Evolutionary conservation across 92 coral and sea anemone species (phyloP).

Genomic region (Palythoa caribaeorum): DNA sequence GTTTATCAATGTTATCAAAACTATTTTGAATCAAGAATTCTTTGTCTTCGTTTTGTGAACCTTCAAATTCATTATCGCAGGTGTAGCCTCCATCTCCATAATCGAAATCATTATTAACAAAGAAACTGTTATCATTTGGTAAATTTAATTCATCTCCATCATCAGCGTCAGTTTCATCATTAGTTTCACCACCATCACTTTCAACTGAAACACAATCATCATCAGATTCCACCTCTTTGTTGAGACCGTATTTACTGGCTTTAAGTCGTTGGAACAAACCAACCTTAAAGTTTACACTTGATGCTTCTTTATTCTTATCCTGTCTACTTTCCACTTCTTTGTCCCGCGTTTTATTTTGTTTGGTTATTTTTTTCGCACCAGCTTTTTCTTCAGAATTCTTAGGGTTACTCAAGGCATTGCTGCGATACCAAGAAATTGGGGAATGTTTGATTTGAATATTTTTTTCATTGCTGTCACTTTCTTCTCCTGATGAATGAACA

Average conservation of each 20-base stretch:
- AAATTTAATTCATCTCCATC: not conserved
- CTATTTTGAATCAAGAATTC: not conserved
- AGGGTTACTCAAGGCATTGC: not conserved
- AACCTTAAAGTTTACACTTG: conserved; percentile 27
- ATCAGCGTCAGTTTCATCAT: not conserved
- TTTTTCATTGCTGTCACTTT: not conserved
- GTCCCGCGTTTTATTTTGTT: not conserved
- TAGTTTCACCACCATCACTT: not conserved
- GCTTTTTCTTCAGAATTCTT: not conserved
- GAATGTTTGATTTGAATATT: not conserved
- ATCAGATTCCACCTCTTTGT: conserved; percentile 22
- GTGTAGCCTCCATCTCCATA: conserved; percentile 95
- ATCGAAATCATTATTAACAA: conserved; percentile 58
- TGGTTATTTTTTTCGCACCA: conserved; percentile 6
- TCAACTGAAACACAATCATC: conserved; percentile 43
- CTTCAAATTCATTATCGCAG: conserved; percentile 76
- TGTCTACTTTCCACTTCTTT: not conserved
- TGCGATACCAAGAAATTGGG: not conserved
- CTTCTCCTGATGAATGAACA: conserved; percentile 27
- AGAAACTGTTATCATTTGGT: conserved; percentile 26
- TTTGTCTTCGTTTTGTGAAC: conserved; percentile 10
- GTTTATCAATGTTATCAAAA: conserved; percentile 44
- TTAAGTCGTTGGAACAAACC: conserved; percentile 56
- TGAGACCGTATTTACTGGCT: conserved; percentile 48
- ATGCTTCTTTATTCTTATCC: not conserved